A percentile compares a stretch with the other conserved stretches of the same genome.
These are phyloP conservation scores for Pycnomerus fuliginosus DNA, from an alignment of 2,888 invertebrate species.

Conservation along the genomic window DNA sequence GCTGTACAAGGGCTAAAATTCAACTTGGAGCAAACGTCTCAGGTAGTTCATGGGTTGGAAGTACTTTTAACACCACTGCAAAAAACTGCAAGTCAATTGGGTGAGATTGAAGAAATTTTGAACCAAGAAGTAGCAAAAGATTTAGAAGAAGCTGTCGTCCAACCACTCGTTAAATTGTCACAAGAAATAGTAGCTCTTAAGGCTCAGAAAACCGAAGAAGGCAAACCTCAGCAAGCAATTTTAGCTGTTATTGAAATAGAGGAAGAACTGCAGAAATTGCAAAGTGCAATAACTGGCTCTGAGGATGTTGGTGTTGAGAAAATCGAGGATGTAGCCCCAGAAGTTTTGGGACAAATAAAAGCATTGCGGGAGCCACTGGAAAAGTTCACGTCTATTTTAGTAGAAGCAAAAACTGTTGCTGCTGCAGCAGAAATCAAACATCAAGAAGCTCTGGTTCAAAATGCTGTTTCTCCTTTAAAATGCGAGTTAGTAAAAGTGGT, in stretches of 20 bases:
- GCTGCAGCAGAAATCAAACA: conserved; percentile 22
- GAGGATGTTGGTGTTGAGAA: conserved; percentile 2
- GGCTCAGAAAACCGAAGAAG: not conserved
- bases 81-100: no score
- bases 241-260: conserved; percentile 24
- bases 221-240: conserved; percentile 25
- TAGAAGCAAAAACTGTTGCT: no score
- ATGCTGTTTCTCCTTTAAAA: conserved; percentile 23
- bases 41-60: no score
- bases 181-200: conserved; percentile 5
- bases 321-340: not conserved
- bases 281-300: conserved; percentile 1
- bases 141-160: not conserved
- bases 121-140: no score
- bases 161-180: conserved; percentile 10
- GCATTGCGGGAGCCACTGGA: conserved; percentile 8
- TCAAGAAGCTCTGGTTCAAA: conserved; percentile 25
- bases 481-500: conserved; percentile 16
- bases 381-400: no score
- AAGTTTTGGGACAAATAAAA: conserved; percentile 1
- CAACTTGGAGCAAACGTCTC: no score
- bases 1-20: conserved; percentile 23
- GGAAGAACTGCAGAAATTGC: conserved; percentile 5
- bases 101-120: no score
- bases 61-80: no score